Evolutionary conservation across 2,888 invertebrate species (phyloP).

Genomic region (Drosophila lutescens): DNA sequence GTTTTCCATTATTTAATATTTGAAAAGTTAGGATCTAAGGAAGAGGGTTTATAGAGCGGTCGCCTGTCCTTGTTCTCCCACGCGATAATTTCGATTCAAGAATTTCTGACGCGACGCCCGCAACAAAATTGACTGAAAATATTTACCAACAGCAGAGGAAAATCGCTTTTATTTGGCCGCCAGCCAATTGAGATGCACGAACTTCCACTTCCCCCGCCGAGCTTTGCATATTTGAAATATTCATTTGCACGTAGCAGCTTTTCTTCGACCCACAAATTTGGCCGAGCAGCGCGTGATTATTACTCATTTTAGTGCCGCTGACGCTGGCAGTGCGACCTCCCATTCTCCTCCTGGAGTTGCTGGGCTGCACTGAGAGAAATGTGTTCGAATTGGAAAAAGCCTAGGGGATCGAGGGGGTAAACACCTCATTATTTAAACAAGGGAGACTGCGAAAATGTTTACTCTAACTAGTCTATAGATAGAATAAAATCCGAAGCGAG

Average conservation of each 20-base stretch:
- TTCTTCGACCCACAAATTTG: conserved; percentile 10
- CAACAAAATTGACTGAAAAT: conserved; percentile 30
- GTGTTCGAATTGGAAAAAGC: too few relatives aligned
- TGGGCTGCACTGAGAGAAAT: neutral
- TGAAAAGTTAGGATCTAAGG: neutral
- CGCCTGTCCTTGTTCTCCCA: neutral
- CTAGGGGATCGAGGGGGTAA: neutral
- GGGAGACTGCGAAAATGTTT: neutral
- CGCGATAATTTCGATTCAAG: conserved; percentile 10
- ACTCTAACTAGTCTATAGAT: neutral
- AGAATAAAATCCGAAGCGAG: neutral
- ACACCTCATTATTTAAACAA: neutral
- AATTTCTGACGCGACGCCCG: conserved; percentile 16
- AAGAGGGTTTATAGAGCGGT: too few relatives aligned
- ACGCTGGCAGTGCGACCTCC: conserved; percentile 22
- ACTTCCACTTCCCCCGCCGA: conserved; percentile 8
- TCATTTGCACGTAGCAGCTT: conserved; percentile 34
- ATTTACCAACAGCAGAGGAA: conserved; percentile 23
- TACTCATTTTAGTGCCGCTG: conserved; percentile 50
- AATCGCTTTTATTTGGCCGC: conserved; percentile 41
- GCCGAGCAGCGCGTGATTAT: conserved; percentile 47
- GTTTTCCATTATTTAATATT: too few relatives aligned
- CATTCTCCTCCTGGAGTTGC: conserved; percentile 32
- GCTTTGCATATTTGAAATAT: conserved; percentile 44
- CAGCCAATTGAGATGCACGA: conserved; percentile 46